A percentile compares a stretch with the other conserved stretches of the same genome.
These are phyloP conservation scores for Phenganax stokvisi DNA, from an alignment of 92 coral and sea anemone species.

Conservation along the genomic window DNA sequence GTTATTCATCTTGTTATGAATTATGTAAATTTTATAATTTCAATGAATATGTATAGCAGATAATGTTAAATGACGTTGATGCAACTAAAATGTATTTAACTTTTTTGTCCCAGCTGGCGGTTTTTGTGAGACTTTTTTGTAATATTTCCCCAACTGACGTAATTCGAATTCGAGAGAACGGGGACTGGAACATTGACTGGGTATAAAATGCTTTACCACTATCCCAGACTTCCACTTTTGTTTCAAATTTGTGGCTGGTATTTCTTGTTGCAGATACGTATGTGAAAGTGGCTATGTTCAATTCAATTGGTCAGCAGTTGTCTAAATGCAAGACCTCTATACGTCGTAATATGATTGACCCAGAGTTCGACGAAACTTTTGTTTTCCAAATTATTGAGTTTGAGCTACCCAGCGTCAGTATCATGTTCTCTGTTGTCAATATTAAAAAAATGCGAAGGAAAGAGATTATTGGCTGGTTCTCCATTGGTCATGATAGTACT, in stretches of 20 bases:
- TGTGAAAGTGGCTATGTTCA: slow-evolving; percentile 98
- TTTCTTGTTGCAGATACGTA: slow-evolving; percentile 66
- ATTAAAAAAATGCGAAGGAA: slow-evolving; percentile 97
- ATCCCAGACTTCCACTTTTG: neutral
- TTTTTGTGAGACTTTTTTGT: no score
- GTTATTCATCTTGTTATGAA: no score
- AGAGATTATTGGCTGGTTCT: slow-evolving; percentile 98
- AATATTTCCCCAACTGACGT: no score
- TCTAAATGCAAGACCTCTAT: slow-evolving; percentile 98
- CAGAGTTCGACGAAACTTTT: slow-evolving; percentile 95
- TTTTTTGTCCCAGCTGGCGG: no score
- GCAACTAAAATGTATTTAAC: no score
- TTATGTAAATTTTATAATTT: no score
- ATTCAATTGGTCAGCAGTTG: slow-evolving; percentile 96
- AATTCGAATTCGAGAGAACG: no score
- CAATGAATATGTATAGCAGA: no score
- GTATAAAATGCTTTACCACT: no score
- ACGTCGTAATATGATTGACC: slow-evolving; percentile 98
- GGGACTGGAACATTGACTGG: no score
- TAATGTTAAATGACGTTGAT: no score
- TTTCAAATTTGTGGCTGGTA: no score
- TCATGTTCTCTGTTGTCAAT: slow-evolving; percentile 95
- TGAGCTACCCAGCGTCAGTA: slow-evolving; percentile 97
- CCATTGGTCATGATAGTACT: slow-evolving; percentile 95
- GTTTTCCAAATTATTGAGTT: slow-evolving; percentile 99